Percentiles rank a stretch among this genome's conserved stretches.
These are phyloP conservation scores for Anastrepha obliqua DNA, from an alignment of 1,140 invertebrate genomes.

Conservation along the genomic window DNA sequence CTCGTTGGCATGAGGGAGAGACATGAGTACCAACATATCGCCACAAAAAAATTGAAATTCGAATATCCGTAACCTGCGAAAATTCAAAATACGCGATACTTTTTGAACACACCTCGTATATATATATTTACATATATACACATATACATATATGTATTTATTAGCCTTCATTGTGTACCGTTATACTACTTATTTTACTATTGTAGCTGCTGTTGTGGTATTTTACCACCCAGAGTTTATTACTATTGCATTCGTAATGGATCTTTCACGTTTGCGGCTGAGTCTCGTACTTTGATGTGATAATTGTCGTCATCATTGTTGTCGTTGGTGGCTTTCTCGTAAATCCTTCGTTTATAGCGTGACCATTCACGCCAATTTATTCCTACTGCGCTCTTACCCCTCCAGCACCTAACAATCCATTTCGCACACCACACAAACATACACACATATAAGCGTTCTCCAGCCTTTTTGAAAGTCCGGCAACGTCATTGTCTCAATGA, in stretches of 20 bases:
- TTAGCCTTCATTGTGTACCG: no score
- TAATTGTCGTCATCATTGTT: conserved; percentile 23
- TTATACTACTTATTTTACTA: neutral
- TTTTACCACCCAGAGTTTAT: neutral
- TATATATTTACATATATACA: no score
- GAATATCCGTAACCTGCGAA: no score
- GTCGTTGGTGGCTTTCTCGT: conserved; percentile 24
- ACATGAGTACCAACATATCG: no score
- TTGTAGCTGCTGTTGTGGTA: neutral
- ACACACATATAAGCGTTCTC: neutral
- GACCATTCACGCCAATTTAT: conserved; percentile 39
- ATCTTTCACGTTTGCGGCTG: conserved; percentile 27
- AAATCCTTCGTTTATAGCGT: conserved; percentile 44
- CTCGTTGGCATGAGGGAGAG: no score
- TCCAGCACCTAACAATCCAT: neutral
- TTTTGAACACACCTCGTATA: no score
- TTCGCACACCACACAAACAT: neutral
- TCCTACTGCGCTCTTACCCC: neutral
- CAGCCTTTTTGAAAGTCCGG: neutral
- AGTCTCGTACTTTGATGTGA: conserved; percentile 23
- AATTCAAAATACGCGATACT: no score
- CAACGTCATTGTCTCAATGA: conserved; percentile 22
- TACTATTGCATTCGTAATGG: conserved; percentile 10
- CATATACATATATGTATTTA: no score
- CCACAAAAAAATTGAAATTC: no score